These are phyloP conservation scores for Diglossa brunneiventris DNA, from an alignment of 2,113 vertebrate species.

Conservation along the genomic window DNA sequence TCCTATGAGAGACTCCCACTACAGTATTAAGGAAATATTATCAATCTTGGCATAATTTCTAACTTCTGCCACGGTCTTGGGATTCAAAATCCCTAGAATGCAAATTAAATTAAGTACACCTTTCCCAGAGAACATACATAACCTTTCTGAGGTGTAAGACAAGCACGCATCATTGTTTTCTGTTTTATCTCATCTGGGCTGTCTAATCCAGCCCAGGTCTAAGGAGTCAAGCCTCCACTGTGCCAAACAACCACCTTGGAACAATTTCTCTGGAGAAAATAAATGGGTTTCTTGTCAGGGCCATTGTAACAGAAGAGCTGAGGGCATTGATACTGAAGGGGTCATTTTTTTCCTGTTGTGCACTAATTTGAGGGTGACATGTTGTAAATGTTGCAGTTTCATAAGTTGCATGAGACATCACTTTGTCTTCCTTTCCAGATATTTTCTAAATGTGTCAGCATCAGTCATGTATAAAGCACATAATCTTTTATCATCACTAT, in stretches of 20 bases:
- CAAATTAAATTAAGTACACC: not conserved
- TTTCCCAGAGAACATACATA: not conserved
- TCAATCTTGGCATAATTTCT: not conserved
- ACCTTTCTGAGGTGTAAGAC: not conserved
- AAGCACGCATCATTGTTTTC: not conserved
- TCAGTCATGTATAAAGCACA: constrained; percentile 45
- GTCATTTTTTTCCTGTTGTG: constrained; percentile 54
- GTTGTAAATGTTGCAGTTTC: constrained; percentile 51
- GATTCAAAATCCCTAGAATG: constrained; percentile 10
- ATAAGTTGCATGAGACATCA: constrained; percentile 15
- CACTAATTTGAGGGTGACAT: constrained; percentile 43
- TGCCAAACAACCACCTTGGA: not conserved
- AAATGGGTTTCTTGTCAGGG: constrained; percentile 47
- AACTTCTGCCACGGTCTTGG: not conserved
- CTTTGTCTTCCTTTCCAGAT: constrained; percentile 36
- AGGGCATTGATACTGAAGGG: constrained; percentile 43
- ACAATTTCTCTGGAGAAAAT: constrained; percentile 21
- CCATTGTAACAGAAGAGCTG: constrained; percentile 46
- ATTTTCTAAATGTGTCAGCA: constrained; percentile 42
- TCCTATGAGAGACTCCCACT: not conserved
- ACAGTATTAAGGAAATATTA: constrained; percentile 13
- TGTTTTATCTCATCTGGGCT: not conserved
- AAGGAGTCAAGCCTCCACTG: not conserved
- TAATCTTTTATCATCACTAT: constrained; percentile 59
- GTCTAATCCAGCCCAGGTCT: not conserved